A percentile compares a stretch with the other conserved stretches of the same genome.
phyloP scores from a whole-genome alignment of 2,113 vertebrate genomes.

The Kryptolebias marmoratus region DNA sequence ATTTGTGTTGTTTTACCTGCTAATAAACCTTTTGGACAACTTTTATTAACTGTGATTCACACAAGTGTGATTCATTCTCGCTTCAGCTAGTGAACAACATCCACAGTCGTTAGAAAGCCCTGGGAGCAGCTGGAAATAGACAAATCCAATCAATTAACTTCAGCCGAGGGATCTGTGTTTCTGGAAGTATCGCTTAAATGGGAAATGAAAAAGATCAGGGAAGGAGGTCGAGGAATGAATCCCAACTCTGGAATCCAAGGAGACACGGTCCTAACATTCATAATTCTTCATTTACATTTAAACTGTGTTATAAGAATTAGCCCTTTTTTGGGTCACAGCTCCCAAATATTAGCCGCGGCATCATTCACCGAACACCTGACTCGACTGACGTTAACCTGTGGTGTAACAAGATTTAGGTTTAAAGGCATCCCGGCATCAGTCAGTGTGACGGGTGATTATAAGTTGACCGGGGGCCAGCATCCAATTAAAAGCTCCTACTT shows the following conservation, averaged over 20 bases:
- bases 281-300: not conserved
- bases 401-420: constrained; percentile 61
- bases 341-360: constrained; percentile 16
- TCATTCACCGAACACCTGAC: constrained; percentile 42
- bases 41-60: constrained; percentile 13
- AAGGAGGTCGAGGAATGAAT: not conserved
- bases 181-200: constrained; percentile 33
- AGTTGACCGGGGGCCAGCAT: constrained; percentile 28
- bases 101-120: constrained; percentile 1
- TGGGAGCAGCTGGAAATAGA: constrained; percentile 29
- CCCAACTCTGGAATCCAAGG: no score
- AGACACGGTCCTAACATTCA: not conserved
- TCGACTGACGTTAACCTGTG: constrained; percentile 53
- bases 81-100: not conserved
- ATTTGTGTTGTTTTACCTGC: constrained; percentile 55
- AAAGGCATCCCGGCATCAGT: constrained; percentile 49
- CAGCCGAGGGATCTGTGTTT: constrained; percentile 48
- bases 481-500: constrained; percentile 73
- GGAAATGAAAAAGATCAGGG: not conserved
- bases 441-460: constrained; percentile 57
- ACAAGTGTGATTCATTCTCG: not conserved
- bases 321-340: not conserved
- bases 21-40: constrained; percentile 54
- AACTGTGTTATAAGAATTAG: not conserved
- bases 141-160: constrained; percentile 55